Evolutionary conservation across 1,140 invertebrate species (phyloP).

Genomic region (Euborellia annulipes): DNA sequence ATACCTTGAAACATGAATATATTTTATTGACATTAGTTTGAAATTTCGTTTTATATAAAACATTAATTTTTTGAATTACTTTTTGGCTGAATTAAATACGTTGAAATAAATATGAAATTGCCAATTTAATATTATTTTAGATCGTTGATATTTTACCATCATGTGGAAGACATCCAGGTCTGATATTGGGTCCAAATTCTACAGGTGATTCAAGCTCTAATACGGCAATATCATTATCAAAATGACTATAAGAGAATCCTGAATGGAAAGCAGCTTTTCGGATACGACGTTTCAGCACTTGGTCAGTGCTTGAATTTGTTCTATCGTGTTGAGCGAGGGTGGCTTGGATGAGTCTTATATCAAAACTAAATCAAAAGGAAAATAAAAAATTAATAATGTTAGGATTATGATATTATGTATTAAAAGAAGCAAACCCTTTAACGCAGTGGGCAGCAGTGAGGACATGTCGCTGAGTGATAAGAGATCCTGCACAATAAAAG

Average conservation of each 20-base stretch:
- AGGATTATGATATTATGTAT: no score
- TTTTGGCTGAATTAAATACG: no score
- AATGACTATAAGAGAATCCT: slow-evolving; percentile 47
- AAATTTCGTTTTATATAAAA: no score
- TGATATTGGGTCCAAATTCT: slow-evolving; percentile 33
- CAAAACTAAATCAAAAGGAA: slow-evolving; percentile 25
- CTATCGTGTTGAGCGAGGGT: slow-evolving; percentile 30
- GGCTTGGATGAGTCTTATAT: slow-evolving; percentile 27
- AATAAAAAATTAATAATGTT: no score
- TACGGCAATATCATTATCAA: slow-evolving; percentile 68
- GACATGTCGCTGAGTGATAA: slow-evolving; percentile 42
- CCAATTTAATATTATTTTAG: no score
- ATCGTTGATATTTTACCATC: slow-evolving; percentile 25
- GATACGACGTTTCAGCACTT: slow-evolving; percentile 24
- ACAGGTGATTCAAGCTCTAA: slow-evolving; percentile 49
- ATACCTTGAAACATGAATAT: no score
- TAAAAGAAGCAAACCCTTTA: slow-evolving; percentile 35
- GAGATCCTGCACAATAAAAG: slow-evolving; percentile 44
- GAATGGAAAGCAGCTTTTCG: no score
- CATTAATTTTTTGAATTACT: no score
- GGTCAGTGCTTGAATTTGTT: slow-evolving; percentile 18
- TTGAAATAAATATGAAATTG: no score
- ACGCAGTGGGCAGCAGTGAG: slow-evolving; percentile 45
- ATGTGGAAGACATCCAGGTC: slow-evolving; percentile 55
- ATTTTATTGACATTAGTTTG: no score